phyloP scores from a whole-genome alignment of 2,113 vertebrate genomes.

The Petromus typicus region DNA sequence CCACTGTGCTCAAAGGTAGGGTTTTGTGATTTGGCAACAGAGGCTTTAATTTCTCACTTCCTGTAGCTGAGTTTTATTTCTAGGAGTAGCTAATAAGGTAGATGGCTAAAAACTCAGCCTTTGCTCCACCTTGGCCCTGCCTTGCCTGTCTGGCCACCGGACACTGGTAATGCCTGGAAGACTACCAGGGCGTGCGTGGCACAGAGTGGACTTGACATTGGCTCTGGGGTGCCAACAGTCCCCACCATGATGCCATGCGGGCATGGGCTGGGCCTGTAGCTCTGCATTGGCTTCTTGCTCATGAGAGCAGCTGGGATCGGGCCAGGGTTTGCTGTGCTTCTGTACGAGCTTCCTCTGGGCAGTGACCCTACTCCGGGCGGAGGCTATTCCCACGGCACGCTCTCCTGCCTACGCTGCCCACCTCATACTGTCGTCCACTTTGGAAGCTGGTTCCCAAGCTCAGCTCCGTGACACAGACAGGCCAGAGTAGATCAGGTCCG shows the following conservation, averaged over 20 bases:
- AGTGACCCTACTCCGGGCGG: background rate
- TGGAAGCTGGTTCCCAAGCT: background rate
- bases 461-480: background rate
- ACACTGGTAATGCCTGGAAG: background rate
- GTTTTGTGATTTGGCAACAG: background rate
- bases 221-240: background rate
- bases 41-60: background rate
- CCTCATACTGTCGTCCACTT: background rate
- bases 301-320: background rate
- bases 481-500: background rate
- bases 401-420: rapidly evolving
- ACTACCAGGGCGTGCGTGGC: background rate
- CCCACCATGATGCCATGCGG: rapidly evolving
- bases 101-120: background rate
- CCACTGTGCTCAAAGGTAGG: background rate
- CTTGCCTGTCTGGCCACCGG: background rate
- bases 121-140: background rate
- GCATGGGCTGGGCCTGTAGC: rapidly evolving
- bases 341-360: background rate
- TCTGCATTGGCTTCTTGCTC: background rate
- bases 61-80: background rate
- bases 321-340: background rate
- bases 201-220: background rate
- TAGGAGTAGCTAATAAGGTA: background rate
- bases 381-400: background rate